Base-by-base conservation (phyloP, 2,113 vertebrate genomes). In the Brachyhypopomus gauderio region DNA sequence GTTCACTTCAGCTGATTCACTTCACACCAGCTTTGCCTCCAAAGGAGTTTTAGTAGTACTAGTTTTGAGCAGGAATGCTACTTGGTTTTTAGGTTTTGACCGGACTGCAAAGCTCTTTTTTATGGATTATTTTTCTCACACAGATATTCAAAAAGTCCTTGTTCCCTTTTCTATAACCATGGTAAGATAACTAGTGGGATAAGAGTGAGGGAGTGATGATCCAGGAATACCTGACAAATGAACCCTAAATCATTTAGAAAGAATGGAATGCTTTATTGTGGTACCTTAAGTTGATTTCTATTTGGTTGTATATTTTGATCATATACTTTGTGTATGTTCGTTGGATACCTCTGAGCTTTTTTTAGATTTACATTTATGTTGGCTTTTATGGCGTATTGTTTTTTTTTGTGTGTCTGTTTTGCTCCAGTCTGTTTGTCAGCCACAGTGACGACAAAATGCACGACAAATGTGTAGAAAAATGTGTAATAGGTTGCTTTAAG, bases 21-120 rank as follows among this genome's bases (percentile, higher is more conserved):
- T 81, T 84, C 86, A 80, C n/a, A 5, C 5, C 8, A 34, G 60
- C 62, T 72, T 75, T 20, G 6, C 22, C 7, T 75, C 41, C 78
- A 20, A 41, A 80, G 58, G 41, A 11, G 22, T 17, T 89, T 92
- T 83, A 92, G 91, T 90, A 27, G 41, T 23, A 20, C 9, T 19
- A 2, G 19, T 2, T 27, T 9, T 66, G 52, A 12, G 25, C 5
- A 59, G 16, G 55, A 63, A 38, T 36, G 27, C 16, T 34, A 22
- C 23, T 27, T 63, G n/a, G 23, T 72, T 16, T 27, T 66, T 77
- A n/a, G 30, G 4, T 27, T 58, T 78, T 52, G 3, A 52, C 45
- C 1, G 45, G 45, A 52, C 30, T 30, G 9, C 1, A 5, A 41
- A 41, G 9, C 9, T 41, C 9, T 41, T 8, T 41, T 41, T 41